phyloP scores from a whole-genome alignment of 1,140 invertebrate species.

The Adelges cooleyi region DNA sequence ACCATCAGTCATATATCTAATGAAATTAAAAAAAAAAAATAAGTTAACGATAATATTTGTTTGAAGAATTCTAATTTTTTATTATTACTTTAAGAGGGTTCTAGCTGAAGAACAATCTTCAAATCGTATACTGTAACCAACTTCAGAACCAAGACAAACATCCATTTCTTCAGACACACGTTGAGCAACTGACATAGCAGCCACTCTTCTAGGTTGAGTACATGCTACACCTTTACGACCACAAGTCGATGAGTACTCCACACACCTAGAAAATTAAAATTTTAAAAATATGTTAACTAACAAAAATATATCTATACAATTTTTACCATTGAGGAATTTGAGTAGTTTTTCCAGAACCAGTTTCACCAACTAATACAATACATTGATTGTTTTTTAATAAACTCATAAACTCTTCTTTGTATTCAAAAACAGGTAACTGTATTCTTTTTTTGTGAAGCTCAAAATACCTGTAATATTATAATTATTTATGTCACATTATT shows the following conservation, averaged over 20 bases:
- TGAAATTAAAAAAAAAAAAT: slow-evolving; percentile 29
- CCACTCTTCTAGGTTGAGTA: slow-evolving; percentile 93
- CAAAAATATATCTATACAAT: not conserved
- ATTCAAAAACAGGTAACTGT: slow-evolving; percentile 93
- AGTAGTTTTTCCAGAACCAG: slow-evolving; percentile 95
- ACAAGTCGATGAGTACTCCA: slow-evolving; percentile 67
- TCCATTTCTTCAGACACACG: slow-evolving; percentile 99
- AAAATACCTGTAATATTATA: slow-evolving; percentile 49
- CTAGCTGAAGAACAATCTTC: slow-evolving; percentile 95
- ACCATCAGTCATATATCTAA: slow-evolving; percentile 96
- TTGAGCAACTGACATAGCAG: slow-evolving; percentile 97
- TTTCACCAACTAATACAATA: slow-evolving; percentile 91
- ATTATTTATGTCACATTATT: not conserved
- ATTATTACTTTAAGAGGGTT: slow-evolving; percentile 64
- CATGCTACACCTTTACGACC: slow-evolving; percentile 83
- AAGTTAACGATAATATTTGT: not conserved
- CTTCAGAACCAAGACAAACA: slow-evolving; percentile 90
- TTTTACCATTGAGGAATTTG: slow-evolving; percentile 69
- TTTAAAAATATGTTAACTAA: not conserved
- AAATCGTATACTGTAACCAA: slow-evolving; percentile 98
- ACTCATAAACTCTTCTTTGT: slow-evolving; percentile 90
- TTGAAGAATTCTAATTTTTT: not conserved
- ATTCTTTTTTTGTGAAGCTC: slow-evolving; percentile 79
- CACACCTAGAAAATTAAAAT: slow-evolving; percentile 59
- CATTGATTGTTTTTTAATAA: slow-evolving; percentile 78